These are phyloP conservation scores for Arnoldichthys spilopterus DNA, from an alignment of 2,797 vertebrate species.

Conservation along the genomic window DNA sequence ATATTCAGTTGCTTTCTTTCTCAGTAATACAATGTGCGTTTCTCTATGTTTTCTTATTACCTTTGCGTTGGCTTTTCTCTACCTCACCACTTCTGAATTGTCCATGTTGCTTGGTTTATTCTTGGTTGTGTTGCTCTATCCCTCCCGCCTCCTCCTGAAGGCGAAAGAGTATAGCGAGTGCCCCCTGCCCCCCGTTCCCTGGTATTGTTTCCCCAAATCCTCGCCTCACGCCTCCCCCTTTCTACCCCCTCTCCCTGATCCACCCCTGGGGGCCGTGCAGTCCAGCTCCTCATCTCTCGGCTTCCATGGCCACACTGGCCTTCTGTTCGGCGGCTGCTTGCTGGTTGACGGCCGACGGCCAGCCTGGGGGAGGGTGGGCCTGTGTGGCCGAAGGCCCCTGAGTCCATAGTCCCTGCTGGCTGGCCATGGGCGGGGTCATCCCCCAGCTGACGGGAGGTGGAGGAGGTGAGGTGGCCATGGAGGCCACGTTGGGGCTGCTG, in stretches of 20 bases:
- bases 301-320: conserved; percentile 94
- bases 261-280: conserved; percentile 45
- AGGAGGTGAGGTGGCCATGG: conserved; percentile 88
- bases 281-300: conserved; percentile 92
- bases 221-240: conserved; percentile 5
- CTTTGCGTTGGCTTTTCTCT: conserved; percentile 75
- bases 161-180: conserved; percentile 45
- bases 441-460: conserved; percentile 81
- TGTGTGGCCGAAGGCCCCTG: conserved; percentile 79
- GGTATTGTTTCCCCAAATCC: conserved; percentile 15
- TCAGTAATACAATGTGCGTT: conserved; percentile 76
- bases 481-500: conserved; percentile 83
- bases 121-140: conserved; percentile 71
- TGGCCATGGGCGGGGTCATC: conserved; percentile 75
- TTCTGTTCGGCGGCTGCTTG: conserved; percentile 87
- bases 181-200: conserved; percentile 19
- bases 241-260: neutral
- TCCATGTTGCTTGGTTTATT: conserved; percentile 69
- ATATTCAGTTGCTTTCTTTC: conserved; percentile 72
- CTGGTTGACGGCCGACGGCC: conserved; percentile 86
- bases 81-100: conserved; percentile 71
- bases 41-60: conserved; percentile 62
- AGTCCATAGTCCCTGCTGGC: conserved; percentile 87
- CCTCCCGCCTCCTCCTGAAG: conserved; percentile 39
- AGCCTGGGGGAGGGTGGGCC: conserved; percentile 78